Evolutionary conservation across 2,113 vertebrate species (phyloP), one percentile per base, ranked within the genome.

Genomic region (Alectura lathami): DNA sequence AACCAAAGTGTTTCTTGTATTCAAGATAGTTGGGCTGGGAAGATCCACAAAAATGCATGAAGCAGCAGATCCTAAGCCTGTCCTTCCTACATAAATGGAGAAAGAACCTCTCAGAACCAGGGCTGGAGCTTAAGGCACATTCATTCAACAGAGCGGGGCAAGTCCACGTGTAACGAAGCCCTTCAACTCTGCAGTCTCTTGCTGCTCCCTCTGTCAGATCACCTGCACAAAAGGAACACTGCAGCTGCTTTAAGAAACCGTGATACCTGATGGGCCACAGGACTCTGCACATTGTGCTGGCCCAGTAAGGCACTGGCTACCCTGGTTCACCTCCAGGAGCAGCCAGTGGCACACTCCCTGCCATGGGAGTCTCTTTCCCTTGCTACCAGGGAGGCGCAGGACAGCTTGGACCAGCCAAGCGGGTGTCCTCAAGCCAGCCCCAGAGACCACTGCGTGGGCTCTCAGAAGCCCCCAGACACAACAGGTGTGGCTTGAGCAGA

Each of bases 361-460:
- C 36, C 43, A 32, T 12, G 4, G 40, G 11, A 66, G 38, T 77
- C 53, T 43, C 17, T 54, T 73, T n/a, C 51, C 26, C 9, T 34
- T 1, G 0, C 32, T 32, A 21, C 22, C 47, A 82, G 66, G 29
- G 76, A 2, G 26, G 70, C 48, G 73, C 30, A 27, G 0, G 3
- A 24, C 38, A 23, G 29, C 21, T 22, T 16, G 22, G 27, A 23
- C 9, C 38, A 54, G 12, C 70, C 14, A 54, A 42, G 36, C 10
- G 48, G 42, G 48, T 24, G 27, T 40, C 21, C 21, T 69, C n/a
- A 10, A 48, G 67, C 3, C 48, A 84, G 40, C 38, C 68, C 32
- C 47, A 53, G 22, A 68, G 47, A 11, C 50, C 43, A 51, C 22
- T 9, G 22, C 0, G 0, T 4, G 48, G 23, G 21, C 34, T 76